Evolutionary conservation across 2,113 vertebrate genomes (phyloP).

Genomic region (Oceanites oceanicus): DNA sequence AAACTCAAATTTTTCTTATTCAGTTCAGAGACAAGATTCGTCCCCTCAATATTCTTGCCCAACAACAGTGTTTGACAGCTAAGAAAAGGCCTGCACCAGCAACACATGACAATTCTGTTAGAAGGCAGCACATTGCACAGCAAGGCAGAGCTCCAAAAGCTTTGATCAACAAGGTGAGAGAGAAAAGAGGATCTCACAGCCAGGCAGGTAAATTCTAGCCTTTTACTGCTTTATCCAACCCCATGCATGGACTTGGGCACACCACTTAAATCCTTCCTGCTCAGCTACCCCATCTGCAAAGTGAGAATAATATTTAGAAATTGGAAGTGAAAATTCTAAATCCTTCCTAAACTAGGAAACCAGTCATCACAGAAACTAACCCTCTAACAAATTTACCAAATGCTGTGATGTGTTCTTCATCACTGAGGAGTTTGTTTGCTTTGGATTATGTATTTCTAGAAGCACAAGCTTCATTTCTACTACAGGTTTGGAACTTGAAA

Average conservation of each 20-base stretch:
- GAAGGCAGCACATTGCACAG: neutral
- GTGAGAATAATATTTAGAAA: neutral
- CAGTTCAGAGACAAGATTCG: neutral
- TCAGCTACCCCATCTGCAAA: neutral
- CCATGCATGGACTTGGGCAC: neutral
- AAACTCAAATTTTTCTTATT: neutral
- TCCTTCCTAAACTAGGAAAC: neutral
- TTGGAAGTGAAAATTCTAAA: neutral
- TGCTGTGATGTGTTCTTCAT: neutral
- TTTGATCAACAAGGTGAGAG: neutral
- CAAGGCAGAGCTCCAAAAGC: neutral
- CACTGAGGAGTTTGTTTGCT: neutral
- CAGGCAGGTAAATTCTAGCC: neutral
- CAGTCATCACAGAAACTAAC: neutral
- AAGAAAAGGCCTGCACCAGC: neutral
- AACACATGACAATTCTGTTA: neutral
- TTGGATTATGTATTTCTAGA: neutral
- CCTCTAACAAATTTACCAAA: neutral
- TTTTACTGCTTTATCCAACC: neutral
- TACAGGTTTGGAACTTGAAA: neutral
- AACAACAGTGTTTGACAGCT: accelerated
- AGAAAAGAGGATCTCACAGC: neutral
- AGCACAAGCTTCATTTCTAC: neutral
- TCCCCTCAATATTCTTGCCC: neutral
- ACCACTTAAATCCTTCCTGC: neutral